Percentiles rank a stretch among this genome's conserved stretches.
phyloP scores from a whole-genome alignment of 2,113 vertebrate species.

The Toxostoma redivivum region DNA sequence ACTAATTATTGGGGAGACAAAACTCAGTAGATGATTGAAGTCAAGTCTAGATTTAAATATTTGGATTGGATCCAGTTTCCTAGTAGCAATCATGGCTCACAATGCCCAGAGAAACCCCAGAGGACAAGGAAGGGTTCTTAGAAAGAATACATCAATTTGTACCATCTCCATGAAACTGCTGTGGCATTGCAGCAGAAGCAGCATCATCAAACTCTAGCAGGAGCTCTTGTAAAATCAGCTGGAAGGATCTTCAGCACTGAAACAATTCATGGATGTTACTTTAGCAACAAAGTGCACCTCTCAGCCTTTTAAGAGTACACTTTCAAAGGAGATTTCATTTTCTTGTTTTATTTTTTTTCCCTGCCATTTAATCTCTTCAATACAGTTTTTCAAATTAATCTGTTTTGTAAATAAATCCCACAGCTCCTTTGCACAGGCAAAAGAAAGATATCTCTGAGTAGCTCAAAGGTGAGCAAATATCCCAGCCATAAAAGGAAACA shows the following conservation, averaged over 20 bases:
- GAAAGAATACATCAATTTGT: not conserved
- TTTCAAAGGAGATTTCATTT: not conserved
- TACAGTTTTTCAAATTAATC: not conserved
- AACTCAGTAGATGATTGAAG: not conserved
- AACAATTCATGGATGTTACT: not conserved
- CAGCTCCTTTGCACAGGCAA: not conserved
- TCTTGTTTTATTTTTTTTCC: not conserved
- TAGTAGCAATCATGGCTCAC: not conserved
- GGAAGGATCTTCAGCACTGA: not conserved
- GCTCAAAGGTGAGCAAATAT: not conserved
- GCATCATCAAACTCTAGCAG: not conserved
- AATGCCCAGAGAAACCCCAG: not conserved
- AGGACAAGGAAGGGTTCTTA: not conserved
- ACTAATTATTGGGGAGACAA: not conserved
- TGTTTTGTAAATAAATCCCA: not conserved
- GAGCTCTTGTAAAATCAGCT: not conserved
- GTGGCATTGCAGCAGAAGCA: not conserved
- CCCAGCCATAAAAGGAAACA: not conserved
- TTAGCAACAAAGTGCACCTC: not conserved
- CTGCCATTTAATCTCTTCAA: not conserved
- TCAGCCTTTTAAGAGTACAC: not conserved
- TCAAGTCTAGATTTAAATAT: not conserved
- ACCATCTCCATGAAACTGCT: not conserved
- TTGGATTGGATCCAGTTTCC: not conserved
- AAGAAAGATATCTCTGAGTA: not conserved